A percentile compares a stretch with the other conserved stretches of the same genome.
Conservation (phyloP, 1,140 invertebrate genomes). For the Megalopta genalis region DNA sequence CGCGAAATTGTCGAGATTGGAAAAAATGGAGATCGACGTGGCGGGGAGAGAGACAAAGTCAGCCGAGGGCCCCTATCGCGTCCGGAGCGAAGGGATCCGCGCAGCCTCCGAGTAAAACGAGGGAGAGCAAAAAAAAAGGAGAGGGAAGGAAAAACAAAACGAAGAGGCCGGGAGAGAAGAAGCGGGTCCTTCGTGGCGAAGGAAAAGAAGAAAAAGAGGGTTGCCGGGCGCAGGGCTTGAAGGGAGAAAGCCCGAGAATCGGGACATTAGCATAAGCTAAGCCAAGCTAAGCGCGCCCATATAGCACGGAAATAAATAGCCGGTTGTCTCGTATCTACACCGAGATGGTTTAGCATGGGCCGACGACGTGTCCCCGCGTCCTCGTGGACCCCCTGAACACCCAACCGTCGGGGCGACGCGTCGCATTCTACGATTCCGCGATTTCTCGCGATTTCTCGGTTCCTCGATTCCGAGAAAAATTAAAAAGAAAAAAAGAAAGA, state of each 20-base stretch:
- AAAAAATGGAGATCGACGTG: not conserved
- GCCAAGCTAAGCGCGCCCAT: slow-evolving; percentile 72
- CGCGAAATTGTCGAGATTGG: slow-evolving; percentile 1
- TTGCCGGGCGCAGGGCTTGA: slow-evolving; percentile 38
- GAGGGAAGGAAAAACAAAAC: slow-evolving; percentile 32
- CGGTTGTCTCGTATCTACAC: slow-evolving; percentile 68
- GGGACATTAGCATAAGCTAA: slow-evolving; percentile 76
- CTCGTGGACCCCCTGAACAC: slow-evolving; percentile 45
- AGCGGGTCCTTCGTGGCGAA: slow-evolving; percentile 37
- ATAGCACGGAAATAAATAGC: slow-evolving; percentile 77
- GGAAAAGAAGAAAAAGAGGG: slow-evolving; percentile 56
- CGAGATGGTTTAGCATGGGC: slow-evolving; percentile 70
- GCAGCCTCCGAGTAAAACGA: slow-evolving; percentile 19
- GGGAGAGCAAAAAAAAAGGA: slow-evolving; percentile 33
- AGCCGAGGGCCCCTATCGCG: slow-evolving; percentile 4
- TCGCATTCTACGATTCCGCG: too few species aligned
- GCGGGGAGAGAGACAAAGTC: not conserved
- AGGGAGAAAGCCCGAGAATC: slow-evolving; percentile 66
- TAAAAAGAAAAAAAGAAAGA: too few species aligned
- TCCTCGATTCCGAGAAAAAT: too few species aligned
- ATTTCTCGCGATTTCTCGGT: too few species aligned
- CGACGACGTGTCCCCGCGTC: slow-evolving; percentile 29
- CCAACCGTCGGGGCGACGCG: not conserved
- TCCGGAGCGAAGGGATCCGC: slow-evolving; percentile 44
- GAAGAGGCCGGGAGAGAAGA: slow-evolving; percentile 39